A percentile compares a stretch with the other conserved stretches of the same genome.
These are phyloP conservation scores for Anthonomus grandis DNA, from an alignment of 1,140 invertebrate species.

Conservation along the genomic window DNA sequence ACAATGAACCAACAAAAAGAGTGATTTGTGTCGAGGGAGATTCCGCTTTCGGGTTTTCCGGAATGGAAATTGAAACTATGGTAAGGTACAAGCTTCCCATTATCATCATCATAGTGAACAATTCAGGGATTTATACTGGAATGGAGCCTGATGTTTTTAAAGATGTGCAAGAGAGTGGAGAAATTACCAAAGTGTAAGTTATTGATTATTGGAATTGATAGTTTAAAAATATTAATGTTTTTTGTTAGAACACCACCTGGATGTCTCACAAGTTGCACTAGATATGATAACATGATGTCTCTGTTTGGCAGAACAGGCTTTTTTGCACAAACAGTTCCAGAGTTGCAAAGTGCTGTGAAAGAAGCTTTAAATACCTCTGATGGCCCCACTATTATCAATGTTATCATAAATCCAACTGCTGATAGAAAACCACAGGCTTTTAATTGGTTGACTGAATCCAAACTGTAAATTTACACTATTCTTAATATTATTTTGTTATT, in stretches of 20 bases:
- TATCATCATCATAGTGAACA: constrained; percentile 90
- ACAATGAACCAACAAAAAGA: constrained; percentile 73
- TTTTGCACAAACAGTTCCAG: constrained; percentile 70
- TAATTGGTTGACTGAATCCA: constrained; percentile 88
- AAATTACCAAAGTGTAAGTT: constrained; percentile 63
- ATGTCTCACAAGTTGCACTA: constrained; percentile 68
- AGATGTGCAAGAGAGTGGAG: constrained; percentile 63
- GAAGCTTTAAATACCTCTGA: constrained; percentile 65
- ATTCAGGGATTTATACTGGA: constrained; percentile 91
- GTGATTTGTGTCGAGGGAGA: constrained; percentile 91
- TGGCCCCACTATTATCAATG: constrained; percentile 83
- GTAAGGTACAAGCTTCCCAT: constrained; percentile 90
- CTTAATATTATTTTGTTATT: too few species aligned
- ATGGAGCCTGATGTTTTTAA: constrained; percentile 73
- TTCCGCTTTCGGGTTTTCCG: constrained; percentile 96
- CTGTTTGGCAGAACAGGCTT: constrained; percentile 81
- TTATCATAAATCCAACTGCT: constrained; percentile 82
- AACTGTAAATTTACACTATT: constrained; percentile 61
- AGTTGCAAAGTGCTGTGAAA: constrained; percentile 69
- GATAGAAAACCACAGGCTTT: constrained; percentile 88
- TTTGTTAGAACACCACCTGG: constrained; percentile 76
- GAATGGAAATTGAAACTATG: constrained; percentile 97
- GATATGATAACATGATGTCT: constrained; percentile 87
- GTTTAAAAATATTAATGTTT: constrained; percentile 4
- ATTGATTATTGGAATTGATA: neutral